Conservation (phyloP, 2,113 vertebrate genomes). For the Myrmecobius fasciatus region DNA sequence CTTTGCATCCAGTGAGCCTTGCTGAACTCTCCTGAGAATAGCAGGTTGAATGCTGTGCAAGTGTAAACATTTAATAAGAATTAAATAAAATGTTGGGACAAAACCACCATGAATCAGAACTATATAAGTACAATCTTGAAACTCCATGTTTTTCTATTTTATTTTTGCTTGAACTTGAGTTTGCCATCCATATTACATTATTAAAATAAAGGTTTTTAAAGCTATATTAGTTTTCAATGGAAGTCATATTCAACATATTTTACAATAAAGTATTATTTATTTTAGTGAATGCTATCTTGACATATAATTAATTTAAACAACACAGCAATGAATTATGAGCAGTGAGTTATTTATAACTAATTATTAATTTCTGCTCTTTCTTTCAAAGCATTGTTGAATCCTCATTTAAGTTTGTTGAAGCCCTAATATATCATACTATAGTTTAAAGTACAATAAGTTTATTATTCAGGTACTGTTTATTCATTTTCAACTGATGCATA, state of each 20-base stretch:
- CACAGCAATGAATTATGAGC: conserved; percentile 6
- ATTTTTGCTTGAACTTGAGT: conserved; percentile 51
- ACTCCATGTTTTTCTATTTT: conserved; percentile 50
- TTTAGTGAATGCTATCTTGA: conserved; percentile 58
- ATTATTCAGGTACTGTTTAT: conserved; percentile 32
- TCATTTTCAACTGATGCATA: conserved; percentile 25
- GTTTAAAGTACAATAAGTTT: neutral
- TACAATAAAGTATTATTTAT: conserved; percentile 45
- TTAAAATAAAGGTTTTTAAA: conserved; percentile 60
- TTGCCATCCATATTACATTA: conserved; percentile 48
- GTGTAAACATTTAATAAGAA: conserved; percentile 68
- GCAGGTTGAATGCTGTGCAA: conserved; percentile 60
- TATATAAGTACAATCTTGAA: conserved; percentile 60
- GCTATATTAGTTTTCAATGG: conserved; percentile 62
- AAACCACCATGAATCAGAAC: conserved; percentile 32
- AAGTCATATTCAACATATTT: conserved; percentile 55
- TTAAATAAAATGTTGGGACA: conserved; percentile 65
- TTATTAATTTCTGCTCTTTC: conserved; percentile 47
- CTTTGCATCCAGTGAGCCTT: conserved; percentile 52
- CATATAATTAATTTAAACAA: conserved; percentile 59
- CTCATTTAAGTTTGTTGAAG: conserved; percentile 46
- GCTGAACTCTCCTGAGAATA: conserved; percentile 61
- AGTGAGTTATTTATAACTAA: conserved; percentile 20
- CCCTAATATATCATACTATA: neutral
- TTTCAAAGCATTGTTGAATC: conserved; percentile 41